These are phyloP conservation scores for Amblyraja radiata DNA, from an alignment of 2,797 vertebrate genomes.

Conservation along the genomic window DNA sequence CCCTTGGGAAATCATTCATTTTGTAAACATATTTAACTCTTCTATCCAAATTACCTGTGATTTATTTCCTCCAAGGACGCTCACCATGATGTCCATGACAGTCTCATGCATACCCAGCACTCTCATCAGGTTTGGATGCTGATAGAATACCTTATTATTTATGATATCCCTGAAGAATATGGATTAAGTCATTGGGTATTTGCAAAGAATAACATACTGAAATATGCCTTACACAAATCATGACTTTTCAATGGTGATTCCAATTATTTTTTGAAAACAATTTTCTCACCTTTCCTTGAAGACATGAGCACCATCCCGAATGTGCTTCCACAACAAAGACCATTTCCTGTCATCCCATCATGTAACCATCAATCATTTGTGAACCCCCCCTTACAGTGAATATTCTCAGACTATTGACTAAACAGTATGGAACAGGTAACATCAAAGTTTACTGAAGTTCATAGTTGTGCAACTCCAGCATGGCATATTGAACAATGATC, in stretches of 20 bases:
- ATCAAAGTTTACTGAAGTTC: background rate
- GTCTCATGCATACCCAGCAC: conserved; percentile 98
- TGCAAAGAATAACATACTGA: background rate
- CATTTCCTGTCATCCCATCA: background rate
- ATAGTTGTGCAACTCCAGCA: background rate
- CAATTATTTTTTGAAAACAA: background rate
- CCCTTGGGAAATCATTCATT: too few species aligned
- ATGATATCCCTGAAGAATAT: conserved; percentile 78
- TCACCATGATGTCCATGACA: conserved; percentile 99
- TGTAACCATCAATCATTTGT: background rate
- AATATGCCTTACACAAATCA: background rate
- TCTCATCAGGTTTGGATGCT: conserved; percentile 96
- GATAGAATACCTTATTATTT: conserved; percentile 99
- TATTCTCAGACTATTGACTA: background rate
- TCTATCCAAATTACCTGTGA: conserved; percentile 72
- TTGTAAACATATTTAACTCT: background rate
- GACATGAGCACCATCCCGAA: background rate
- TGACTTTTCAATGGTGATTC: background rate
- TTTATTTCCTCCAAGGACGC: conserved; percentile 87
- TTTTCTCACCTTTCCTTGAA: conserved; percentile 4
- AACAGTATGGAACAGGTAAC: background rate
- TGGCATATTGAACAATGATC: background rate
- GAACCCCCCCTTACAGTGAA: background rate
- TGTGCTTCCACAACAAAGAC: background rate
- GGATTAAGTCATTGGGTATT: background rate